Base-by-base conservation (phyloP, 2,888 invertebrate species). In the Tachystola acroxantha region DNA sequence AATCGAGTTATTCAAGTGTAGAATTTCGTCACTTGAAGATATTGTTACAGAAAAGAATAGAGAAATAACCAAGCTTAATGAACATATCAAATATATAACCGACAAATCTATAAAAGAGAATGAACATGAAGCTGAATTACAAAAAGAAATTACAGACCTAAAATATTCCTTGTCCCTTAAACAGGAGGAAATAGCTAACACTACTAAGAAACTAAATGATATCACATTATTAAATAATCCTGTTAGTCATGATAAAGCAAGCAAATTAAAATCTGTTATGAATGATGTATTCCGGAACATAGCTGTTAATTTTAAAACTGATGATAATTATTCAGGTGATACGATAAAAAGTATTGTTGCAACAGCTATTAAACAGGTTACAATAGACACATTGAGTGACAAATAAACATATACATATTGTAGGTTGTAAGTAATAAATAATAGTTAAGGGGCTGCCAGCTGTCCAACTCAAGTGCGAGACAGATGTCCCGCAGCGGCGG, bases 241-340 rank as follows among this genome's bases (percentile, higher is more conserved):
- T 30, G 3, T 32, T 25, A 41, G 13, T 48, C 34, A 50, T 37
- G 51, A 57, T 43, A 35, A 59, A 34, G 53, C 53, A 41, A 58
- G 48, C 26, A 68, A 58, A 52, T 43, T 76, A 6, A 85, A 85
- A 59, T 53, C 50, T 43, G 65, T 84, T 32, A 85, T 85, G 79
- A 85, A 85, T 65, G 62, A 72, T 39, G 77, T 77, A 54, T 85
- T 67, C 47, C 76, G 67, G 55, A 60, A 68, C 7, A 62, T 85
- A 45, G 65, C 73, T 36, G 42, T 45, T 13, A 73, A 75, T 51
- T 80, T 85, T 53, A 62, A 72, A 34, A 57, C 54, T 42, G 45
- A 54, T 38, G 53, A 61, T 41, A 47, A 30, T 19, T 85, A 84
- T 45, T 46, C 64, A 25, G 84, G 82, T 28, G 63, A 64, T 43